Evolutionary conservation across 1,140 invertebrate species (phyloP).

Genomic region (Solenopsis invicta): DNA sequence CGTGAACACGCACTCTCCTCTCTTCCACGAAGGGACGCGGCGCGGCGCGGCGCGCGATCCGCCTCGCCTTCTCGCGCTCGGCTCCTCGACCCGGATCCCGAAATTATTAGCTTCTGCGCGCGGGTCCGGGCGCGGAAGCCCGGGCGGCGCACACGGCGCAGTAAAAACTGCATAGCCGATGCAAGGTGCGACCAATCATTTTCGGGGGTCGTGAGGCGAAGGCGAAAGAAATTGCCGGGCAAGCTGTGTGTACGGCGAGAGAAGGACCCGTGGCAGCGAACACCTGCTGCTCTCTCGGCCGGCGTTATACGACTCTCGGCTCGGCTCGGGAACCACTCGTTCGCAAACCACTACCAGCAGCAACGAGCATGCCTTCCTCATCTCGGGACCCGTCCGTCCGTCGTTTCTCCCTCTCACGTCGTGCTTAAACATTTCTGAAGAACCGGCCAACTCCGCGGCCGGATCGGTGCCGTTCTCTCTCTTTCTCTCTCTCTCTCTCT

Average conservation of each 20-base stretch:
- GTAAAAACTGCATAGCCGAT: conserved; percentile 73
- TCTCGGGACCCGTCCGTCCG: background rate
- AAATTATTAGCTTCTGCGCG: conserved; percentile 70
- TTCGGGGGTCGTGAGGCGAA: conserved; percentile 54
- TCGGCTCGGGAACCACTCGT: background rate
- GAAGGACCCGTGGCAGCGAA: conserved; percentile 47
- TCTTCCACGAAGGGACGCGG: conserved; percentile 53
- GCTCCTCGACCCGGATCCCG: conserved; percentile 34
- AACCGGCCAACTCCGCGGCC: conserved; percentile 30
- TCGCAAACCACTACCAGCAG: conserved; percentile 21
- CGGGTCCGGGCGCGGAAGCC: conserved; percentile 16
- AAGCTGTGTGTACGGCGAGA: conserved; percentile 55
- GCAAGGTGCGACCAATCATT: conserved; percentile 76
- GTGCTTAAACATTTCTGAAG: conserved; percentile 62
- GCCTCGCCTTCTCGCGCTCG: conserved; percentile 22
- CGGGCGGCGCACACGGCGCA: background rate
- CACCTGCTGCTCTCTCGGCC: conserved; percentile 69
- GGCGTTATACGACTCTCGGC: conserved; percentile 44
- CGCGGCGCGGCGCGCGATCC: background rate
- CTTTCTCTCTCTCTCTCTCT: background rate
- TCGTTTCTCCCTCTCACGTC: background rate
- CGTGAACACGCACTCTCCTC: conserved; percentile 20
- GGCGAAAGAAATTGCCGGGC: conserved; percentile 70
- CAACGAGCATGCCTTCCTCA: background rate
- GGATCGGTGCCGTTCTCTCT: too few species aligned